Conservation (phyloP, 2,888 invertebrate genomes). For the Rhingia campestris region DNA sequence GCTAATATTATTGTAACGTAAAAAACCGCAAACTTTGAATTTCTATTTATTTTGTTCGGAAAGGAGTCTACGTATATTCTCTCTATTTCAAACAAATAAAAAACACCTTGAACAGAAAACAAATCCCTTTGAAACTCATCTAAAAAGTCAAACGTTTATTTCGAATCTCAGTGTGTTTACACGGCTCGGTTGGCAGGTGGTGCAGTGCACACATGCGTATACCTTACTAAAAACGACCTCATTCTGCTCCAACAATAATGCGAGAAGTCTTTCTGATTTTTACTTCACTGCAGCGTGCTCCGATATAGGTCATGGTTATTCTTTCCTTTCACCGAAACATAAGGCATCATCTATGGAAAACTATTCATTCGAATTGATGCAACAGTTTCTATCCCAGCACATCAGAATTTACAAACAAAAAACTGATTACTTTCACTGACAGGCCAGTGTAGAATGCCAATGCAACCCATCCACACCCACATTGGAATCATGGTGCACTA, state of each 20-base stretch:
- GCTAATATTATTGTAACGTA: too few relatives aligned
- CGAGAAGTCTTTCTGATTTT: slow-evolving; percentile 10
- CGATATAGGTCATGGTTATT: slow-evolving; percentile 43
- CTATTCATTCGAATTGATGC: slow-evolving; percentile 30
- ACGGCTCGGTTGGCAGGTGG: too few relatives aligned
- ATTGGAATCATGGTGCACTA: not conserved
- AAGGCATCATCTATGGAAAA: not conserved
- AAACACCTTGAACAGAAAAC: not conserved
- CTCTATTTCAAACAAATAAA: too few relatives aligned
- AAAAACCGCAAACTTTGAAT: too few relatives aligned
- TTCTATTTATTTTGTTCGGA: too few relatives aligned
- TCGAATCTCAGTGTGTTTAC: not conserved
- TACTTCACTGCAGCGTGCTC: not conserved
- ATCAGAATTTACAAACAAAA: slow-evolving; percentile 15
- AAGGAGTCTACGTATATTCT: too few relatives aligned
- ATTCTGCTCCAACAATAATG: slow-evolving; percentile 36
- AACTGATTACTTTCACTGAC: slow-evolving; percentile 35
- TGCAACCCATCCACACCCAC: not conserved
- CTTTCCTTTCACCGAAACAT: not conserved
- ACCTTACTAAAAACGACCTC: slow-evolving; percentile 24
- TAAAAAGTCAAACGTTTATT: not conserved
- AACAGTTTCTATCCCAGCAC: slow-evolving; percentile 26
- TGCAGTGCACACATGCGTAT: slow-evolving; percentile 6
- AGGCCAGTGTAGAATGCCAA: not conserved
- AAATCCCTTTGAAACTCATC: slow-evolving; percentile 15